Evolutionary conservation across 2,113 vertebrate species (phyloP).

Genomic region (Perca schrenkii): DNA sequence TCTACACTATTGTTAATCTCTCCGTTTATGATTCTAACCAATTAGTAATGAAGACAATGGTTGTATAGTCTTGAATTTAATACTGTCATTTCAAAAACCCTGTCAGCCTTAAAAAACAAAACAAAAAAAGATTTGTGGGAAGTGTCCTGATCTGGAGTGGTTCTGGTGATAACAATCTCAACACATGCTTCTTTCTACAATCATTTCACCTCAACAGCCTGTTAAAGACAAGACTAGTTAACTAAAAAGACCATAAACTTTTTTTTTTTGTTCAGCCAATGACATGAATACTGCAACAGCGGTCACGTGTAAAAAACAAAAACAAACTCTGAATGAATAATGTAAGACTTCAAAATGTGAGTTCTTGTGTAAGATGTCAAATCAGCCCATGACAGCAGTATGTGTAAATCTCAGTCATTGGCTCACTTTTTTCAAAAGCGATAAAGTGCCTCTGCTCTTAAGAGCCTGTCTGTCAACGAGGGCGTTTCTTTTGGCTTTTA

Average conservation of each 20-base stretch:
- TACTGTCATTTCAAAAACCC: neutral
- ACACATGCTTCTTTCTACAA: neutral
- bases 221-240: neutral
- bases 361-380: neutral
- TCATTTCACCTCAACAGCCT: slow-evolving; percentile 7
- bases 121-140: neutral
- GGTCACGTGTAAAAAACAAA: neutral
- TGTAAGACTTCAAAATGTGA: neutral
- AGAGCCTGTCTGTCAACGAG: slow-evolving; percentile 26
- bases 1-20: neutral
- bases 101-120: too few species aligned
- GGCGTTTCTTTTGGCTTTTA: slow-evolving; percentile 8
- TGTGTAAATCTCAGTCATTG: neutral
- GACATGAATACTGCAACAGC: neutral
- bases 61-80: neutral
- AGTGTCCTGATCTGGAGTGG: neutral
- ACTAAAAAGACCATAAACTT: neutral
- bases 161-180: neutral
- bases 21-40: neutral
- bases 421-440: slow-evolving; percentile 1
- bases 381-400: neutral
- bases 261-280: slow-evolving; percentile 12
- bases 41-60: slow-evolving; percentile 1
- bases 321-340: neutral
- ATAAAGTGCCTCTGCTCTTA: neutral